phyloP scores from a whole-genome alignment of 2,888 invertebrate species.

The Formica aserva region DNA sequence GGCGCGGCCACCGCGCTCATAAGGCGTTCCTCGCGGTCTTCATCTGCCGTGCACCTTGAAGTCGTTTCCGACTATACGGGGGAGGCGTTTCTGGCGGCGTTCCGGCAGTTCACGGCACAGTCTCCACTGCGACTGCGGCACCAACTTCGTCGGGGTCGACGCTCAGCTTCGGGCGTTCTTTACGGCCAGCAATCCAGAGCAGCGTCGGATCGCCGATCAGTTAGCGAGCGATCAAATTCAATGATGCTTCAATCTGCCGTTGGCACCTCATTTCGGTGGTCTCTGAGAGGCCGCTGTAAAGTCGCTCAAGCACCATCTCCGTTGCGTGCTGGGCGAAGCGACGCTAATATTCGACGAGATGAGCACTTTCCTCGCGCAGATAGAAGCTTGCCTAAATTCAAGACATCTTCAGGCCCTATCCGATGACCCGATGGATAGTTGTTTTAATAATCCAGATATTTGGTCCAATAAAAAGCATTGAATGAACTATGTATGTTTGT shows the following conservation, averaged over 20 bases:
- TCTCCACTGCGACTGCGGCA: background rate
- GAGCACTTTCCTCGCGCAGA: background rate
- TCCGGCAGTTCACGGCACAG: background rate
- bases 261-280: too few relatives aligned
- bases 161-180: too few relatives aligned
- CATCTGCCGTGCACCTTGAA: background rate
- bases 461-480: too few relatives aligned
- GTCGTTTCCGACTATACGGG: background rate
- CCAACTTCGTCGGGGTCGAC: background rate
- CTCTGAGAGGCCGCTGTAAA: too few relatives aligned
- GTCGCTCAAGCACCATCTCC: background rate
- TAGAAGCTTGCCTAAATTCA: slow-evolving; percentile 28
- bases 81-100: background rate
- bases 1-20: slow-evolving; percentile 10
- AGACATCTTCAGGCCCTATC: too few relatives aligned
- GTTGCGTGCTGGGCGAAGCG: background rate
- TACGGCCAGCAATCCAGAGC: too few relatives aligned
- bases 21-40: background rate
- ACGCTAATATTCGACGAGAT: background rate
- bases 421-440: too few relatives aligned
- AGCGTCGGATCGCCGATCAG: too few relatives aligned
- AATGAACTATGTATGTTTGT: too few relatives aligned
- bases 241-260: too few relatives aligned
- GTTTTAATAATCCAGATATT: too few relatives aligned
- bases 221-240: too few relatives aligned